Base-by-base conservation (phyloP, 2,888 invertebrate species). In the Gisinianus flammeolus region DNA sequence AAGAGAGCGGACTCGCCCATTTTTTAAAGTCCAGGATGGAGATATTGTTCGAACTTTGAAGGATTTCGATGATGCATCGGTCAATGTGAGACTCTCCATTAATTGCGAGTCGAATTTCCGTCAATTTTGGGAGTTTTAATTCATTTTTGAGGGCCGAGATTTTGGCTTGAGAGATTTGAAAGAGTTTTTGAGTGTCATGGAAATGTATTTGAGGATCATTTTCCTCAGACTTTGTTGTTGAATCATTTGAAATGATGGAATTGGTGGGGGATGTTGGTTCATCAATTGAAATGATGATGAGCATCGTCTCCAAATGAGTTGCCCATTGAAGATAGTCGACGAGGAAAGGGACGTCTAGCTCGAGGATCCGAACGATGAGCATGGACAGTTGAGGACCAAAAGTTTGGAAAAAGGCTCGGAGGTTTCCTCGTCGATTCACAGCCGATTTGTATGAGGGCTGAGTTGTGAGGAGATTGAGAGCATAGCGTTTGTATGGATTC, bases 1-100 rank as follows among this genome's bases (percentile, higher is more conserved):
- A 6, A 6, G 58, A n/a, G 4, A 70, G 10, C 2, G 54, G 33
- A 52, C 67, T 33, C 2, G 28, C n/a, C 67, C 67, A 67, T 33
- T 70, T 70, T 52, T 24, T 16, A n/a, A 70, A 52, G n/a, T 70
- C 70, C 24, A 70, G 1, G 16, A 70, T 70, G 24, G 10, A 1
- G 16, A 70, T 70, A 3, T 67, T 30, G 0, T 10, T 16, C 10
- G 26, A 52, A 68, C 68, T 68, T n/a, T 68, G 33, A 0, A 68
- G 22, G 19, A 35, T 68, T 35, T 68, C 68, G 19, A n/a, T 35
- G 22, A 68, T 22, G 35, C 68, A 68, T 68, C 5, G 5, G 22
- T 68, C 68, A 19, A 68, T 19, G 2, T 22, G 2, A n/a, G 22
- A 24, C 10, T 33, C 19, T 30, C 33, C n/a, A 30, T 67, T 67